Evolutionary conservation across 2,113 vertebrate species (phyloP).

Genomic region (Myiozetetes cayanensis): DNA sequence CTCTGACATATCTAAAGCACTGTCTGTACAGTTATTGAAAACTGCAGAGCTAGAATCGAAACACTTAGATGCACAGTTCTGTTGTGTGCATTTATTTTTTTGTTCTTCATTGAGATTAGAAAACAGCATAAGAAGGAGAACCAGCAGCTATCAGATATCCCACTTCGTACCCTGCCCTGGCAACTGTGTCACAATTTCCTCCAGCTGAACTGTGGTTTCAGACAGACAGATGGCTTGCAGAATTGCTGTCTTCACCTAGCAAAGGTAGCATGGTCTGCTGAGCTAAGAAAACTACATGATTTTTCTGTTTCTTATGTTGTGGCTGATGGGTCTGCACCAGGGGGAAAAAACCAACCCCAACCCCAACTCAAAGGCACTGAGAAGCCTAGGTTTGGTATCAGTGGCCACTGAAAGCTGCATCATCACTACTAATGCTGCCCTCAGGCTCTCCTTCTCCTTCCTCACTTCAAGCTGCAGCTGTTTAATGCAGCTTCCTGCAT

Average conservation of each 20-base stretch:
- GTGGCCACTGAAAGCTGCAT: not conserved
- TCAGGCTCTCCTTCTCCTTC: not conserved
- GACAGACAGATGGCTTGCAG: not conserved
- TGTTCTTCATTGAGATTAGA: not conserved
- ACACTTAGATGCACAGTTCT: not conserved
- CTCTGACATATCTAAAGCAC: not conserved
- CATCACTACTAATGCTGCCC: not conserved
- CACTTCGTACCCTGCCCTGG: not conserved
- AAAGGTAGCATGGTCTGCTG: not conserved
- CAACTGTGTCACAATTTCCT: not conserved
- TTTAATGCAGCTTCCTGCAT: not conserved
- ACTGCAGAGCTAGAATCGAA: not conserved
- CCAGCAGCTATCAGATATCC: not conserved
- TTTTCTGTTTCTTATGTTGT: not conserved
- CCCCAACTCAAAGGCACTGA: not conserved
- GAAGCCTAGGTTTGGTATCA: not conserved
- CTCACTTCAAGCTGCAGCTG: not conserved
- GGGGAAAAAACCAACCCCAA: fast-evolving
- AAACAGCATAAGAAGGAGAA: not conserved
- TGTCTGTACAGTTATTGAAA: not conserved
- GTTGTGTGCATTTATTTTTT: not conserved
- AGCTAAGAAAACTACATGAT: not conserved
- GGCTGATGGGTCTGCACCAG: not conserved
- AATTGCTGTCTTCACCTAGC: not conserved
- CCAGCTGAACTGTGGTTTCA: not conserved